Evolutionary conservation across 2,797 vertebrate species (phyloP).

Genomic region (Danio kyathit): DNA sequence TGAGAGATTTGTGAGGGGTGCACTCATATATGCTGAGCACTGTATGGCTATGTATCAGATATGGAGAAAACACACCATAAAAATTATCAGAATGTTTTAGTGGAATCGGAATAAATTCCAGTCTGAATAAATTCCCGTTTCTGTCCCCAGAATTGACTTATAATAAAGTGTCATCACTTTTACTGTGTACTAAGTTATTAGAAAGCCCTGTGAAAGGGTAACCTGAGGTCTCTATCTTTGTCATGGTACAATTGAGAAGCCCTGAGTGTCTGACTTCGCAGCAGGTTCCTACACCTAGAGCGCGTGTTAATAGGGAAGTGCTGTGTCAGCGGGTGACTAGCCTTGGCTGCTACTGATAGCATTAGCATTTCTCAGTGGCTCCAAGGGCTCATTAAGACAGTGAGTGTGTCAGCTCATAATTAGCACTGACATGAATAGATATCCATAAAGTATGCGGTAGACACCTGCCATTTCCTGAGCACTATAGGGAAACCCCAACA

Average conservation of each 20-base stretch:
- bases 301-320: slow-evolving; percentile 33
- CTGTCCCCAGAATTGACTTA: not conserved
- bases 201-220: not conserved
- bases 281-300: not conserved
- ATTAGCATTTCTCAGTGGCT: slow-evolving; percentile 57
- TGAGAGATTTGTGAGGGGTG: no score
- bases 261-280: not conserved
- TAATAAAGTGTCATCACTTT: slow-evolving; percentile 10
- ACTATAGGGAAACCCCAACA: slow-evolving; percentile 12
- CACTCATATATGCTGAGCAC: no score
- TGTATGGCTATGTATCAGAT: no score
- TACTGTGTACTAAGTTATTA: slow-evolving; percentile 10
- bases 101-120: not conserved
- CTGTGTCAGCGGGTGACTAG: slow-evolving; percentile 45
- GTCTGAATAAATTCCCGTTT: no score
- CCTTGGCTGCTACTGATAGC: slow-evolving; percentile 54
- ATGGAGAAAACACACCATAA: no score
- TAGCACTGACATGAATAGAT: slow-evolving; percentile 47
- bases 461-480: slow-evolving; percentile 39
- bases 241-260: slow-evolving; percentile 14
- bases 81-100: not conserved
- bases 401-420: slow-evolving; percentile 49
- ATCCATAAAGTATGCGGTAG: slow-evolving; percentile 51
- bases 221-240: slow-evolving; percentile 36
- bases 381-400: slow-evolving; percentile 51